Evolutionary conservation across 2,888 invertebrate species (phyloP), one percentile per base, ranked within the genome.

Genomic region (Lycophotia porphyrea): DNA sequence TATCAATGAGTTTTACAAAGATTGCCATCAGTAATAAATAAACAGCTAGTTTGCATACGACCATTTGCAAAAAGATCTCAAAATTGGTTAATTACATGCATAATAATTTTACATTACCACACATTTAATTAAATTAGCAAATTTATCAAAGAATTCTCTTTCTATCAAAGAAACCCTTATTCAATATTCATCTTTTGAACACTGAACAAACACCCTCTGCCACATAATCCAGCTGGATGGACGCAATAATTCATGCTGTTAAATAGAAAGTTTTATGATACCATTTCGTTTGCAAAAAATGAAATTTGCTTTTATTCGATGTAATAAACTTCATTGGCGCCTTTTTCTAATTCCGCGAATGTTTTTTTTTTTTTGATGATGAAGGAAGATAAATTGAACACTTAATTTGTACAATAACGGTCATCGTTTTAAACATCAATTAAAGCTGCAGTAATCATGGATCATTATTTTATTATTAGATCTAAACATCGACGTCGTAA

Each of bases 261-360:
- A 70, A 66, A 76, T 21, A 49, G 47, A 69, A 82, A 55, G 34
- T 66, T 72, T 82, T 66, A 78, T 49, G 69, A 78, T 60, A 47
- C 31, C 72, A 66, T 70, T 73, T 52, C 61, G 34, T 67, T 67
- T 27, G 58, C 11, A 70, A 78, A 69, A 71, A 68, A 21, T 60
- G 1, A 39, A 71, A 49, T 55, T 36, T 67, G 36, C 31, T 70
- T 71, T 83, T 72, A 83, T 78, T 73, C 31, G 69, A 70, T 36
- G 61, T 52, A 49, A 72, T 72, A 83, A 82, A 72, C 55, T 66
- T 58, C 18, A 15, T 21, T 66, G 72, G 60, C 55, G 58, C n/a
- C 39, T 34, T 1, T 60, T 65, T 55, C 1, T 8, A 18, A 68
- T 76, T 76, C 36, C 13, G 36, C 15, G 24, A 65, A 77, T n/a